Conservation (phyloP, 2,888 invertebrate genomes). For the Drosophila birchii region DNA sequence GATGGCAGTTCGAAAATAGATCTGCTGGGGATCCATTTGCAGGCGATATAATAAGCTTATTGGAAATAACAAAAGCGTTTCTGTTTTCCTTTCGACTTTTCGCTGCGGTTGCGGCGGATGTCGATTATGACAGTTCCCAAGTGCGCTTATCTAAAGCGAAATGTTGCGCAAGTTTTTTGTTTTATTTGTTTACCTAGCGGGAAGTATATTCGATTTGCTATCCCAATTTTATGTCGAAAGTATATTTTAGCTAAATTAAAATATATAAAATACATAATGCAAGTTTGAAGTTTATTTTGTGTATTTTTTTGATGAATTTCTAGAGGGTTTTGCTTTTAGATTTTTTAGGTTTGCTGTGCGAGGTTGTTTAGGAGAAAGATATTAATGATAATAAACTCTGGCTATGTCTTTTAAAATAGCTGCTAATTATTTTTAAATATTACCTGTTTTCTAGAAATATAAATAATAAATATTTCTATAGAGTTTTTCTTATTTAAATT, state of each 20-base stretch:
- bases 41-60: conserved; percentile 41
- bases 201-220: neutral
- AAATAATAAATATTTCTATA: neutral
- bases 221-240: rapidly evolving
- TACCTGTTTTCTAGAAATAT: neutral
- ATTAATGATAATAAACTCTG: neutral
- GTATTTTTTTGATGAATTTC: neutral
- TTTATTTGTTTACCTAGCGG: neutral
- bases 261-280: neutral
- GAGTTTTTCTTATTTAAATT: neutral
- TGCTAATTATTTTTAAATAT: neutral
- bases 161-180: conserved; percentile 54
- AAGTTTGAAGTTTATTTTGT: neutral
- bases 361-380: too few relatives aligned
- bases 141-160: conserved; percentile 56
- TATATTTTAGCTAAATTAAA: neutral
- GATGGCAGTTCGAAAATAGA: conserved; percentile 21
- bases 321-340: neutral
- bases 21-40: conserved; percentile 21
- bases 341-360: neutral
- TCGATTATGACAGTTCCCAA: conserved; percentile 42
- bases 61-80: conserved; percentile 18
- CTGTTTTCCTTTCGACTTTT: conserved; percentile 17
- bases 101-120: conserved; percentile 28
- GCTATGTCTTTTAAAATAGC: neutral